Evolutionary conservation across 2,888 invertebrate genomes (phyloP).

Genomic region (Steinernema carpocapsae): DNA sequence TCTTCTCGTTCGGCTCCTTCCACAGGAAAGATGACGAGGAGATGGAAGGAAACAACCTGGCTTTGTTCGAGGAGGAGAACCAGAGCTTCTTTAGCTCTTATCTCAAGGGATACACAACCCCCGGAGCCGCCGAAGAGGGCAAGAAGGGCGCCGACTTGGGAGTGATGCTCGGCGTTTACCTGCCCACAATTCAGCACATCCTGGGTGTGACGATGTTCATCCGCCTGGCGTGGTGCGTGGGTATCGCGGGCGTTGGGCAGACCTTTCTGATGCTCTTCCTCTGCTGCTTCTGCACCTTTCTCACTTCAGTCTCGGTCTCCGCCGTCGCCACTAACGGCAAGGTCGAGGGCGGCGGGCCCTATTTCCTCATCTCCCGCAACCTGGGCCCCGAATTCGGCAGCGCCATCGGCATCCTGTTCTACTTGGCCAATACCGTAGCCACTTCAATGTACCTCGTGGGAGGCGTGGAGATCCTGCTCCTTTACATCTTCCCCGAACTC

Average conservation of each 20-base stretch:
- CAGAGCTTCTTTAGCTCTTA: conserved; percentile 55
- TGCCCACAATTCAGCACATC: conserved; percentile 99
- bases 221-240: conserved; percentile 93
- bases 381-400: conserved; percentile 97
- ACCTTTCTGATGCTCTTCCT: conserved; percentile 92
- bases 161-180: conserved; percentile 93
- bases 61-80: conserved; percentile 64
- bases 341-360: conserved; percentile 91
- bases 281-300: conserved; percentile 72
- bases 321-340: conserved; percentile 99
- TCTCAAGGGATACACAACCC: conserved; percentile 65
- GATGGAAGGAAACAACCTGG: conserved; percentile 45
- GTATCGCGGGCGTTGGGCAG: conserved; percentile 91
- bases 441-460: conserved; percentile 99
- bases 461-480: conserved; percentile 68
- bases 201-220: conserved; percentile 99
- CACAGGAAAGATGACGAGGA: conserved; percentile 2
- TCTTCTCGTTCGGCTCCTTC: conserved; percentile 23
- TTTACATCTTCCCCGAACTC: conserved; percentile 64
- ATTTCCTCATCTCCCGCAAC: conserved; percentile 93
- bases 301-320: conserved; percentile 89
- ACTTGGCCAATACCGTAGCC: conserved; percentile 95
- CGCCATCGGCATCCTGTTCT: conserved; percentile 97
- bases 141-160: conserved; percentile 83
- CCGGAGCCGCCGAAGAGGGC: conserved; percentile 66